These are phyloP conservation scores for Antechinus stuartii DNA, from an alignment of 2,113 vertebrate species.

Conservation along the genomic window DNA sequence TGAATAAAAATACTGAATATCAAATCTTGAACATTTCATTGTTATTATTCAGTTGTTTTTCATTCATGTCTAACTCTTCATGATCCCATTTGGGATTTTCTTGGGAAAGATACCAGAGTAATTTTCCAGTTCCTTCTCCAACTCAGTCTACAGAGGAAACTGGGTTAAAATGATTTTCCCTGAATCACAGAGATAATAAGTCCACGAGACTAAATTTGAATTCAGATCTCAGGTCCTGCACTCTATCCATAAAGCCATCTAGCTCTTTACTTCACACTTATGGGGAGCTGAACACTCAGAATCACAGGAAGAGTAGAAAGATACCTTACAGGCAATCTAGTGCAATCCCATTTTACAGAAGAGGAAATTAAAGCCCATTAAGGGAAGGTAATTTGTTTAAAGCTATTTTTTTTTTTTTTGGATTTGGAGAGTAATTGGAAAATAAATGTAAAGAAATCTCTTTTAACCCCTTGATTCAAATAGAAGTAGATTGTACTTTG, in stretches of 20 bases:
- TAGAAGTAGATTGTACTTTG: background rate
- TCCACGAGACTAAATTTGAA: background rate
- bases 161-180: background rate
- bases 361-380: background rate
- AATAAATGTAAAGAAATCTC: background rate
- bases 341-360: background rate
- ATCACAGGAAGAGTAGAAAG: background rate
- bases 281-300: background rate
- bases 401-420: background rate
- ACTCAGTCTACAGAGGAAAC: background rate
- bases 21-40: background rate
- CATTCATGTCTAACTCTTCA: background rate
- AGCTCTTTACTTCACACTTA: background rate
- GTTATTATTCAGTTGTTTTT: too few species aligned
- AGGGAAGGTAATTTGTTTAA: background rate
- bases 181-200: background rate
- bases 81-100: background rate
- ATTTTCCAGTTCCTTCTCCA: background rate
- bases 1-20: background rate
- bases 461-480: background rate
- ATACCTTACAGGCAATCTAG: background rate
- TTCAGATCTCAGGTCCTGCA: background rate
- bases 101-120: background rate
- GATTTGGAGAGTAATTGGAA: too few species aligned
- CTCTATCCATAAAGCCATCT: background rate